Evolutionary conservation across 2,113 vertebrate species (phyloP).

Genomic region (Cryptomyrus ogoouensis): DNA sequence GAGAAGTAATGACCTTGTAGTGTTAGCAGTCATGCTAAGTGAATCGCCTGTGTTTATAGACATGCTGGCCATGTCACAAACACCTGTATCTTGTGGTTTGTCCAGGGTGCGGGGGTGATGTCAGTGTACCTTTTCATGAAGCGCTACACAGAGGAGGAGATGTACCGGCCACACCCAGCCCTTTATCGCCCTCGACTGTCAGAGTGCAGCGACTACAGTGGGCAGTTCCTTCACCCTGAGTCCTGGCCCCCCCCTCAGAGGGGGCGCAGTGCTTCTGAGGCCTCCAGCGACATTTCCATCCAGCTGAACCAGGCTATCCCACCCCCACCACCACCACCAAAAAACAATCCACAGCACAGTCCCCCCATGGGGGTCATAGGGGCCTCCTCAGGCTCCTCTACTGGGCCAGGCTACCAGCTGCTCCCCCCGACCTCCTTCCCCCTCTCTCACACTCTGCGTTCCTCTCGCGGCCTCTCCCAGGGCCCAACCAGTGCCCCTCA

Average conservation of each 20-base stretch:
- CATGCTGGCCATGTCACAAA: neutral
- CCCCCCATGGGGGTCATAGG: constrained; percentile 28
- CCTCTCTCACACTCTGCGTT: constrained; percentile 57
- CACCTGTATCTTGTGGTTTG: neutral
- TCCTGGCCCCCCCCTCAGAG: constrained; percentile 69
- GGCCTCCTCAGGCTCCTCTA: constrained; percentile 57
- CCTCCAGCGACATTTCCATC: constrained; percentile 83
- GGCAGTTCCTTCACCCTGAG: constrained; percentile 82
- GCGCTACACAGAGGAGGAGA: constrained; percentile 81
- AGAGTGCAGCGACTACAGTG: constrained; percentile 85
- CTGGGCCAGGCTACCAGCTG: constrained; percentile 56
- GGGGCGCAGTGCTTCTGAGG: constrained; percentile 74
- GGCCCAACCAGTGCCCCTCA: constrained; percentile 43
- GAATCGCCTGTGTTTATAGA: neutral
- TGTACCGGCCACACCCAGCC: constrained; percentile 78
- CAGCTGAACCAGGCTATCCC: constrained; percentile 76
- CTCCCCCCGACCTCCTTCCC: constrained; percentile 55
- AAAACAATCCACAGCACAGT: constrained; percentile 42
- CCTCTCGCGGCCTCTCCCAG: constrained; percentile 29
- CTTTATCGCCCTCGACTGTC: constrained; percentile 85
- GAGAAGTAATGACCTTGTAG: neutral
- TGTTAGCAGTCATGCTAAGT: neutral
- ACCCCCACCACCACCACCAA: constrained; percentile 29
- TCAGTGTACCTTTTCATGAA: constrained; percentile 91
- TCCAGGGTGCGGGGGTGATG: constrained; percentile 83